Evolutionary conservation across 1,140 invertebrate genomes (phyloP), one percentile per base, ranked within the genome.

Genomic region (Planococcus citri): DNA sequence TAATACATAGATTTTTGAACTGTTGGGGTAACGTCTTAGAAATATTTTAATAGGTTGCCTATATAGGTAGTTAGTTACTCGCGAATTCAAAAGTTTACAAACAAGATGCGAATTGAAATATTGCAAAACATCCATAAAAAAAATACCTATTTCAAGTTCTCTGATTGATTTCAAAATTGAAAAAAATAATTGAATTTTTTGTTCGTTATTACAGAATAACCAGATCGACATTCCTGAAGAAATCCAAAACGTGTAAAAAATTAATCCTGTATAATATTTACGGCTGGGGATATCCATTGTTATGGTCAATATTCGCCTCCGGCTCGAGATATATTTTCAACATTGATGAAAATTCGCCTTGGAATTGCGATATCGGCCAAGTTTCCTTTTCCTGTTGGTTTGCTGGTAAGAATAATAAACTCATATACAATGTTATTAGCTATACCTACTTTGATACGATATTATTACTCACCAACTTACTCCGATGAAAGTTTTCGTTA

Each of bases 61-160:
- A n/a, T n/a, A n/a, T n/a, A n/a, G n/a, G n/a, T n/a, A n/a, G n/a
- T n/a, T n/a, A n/a, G n/a, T n/a, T n/a, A n/a, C n/a, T n/a, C n/a
- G n/a, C n/a, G n/a, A n/a, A n/a, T n/a, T n/a, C n/a, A n/a, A n/a
- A n/a, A n/a, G n/a, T n/a, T n/a, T n/a, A n/a, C n/a, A n/a, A n/a
- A n/a, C n/a, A n/a, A n/a, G n/a, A n/a, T n/a, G n/a, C n/a, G n/a
- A n/a, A n/a, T n/a, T n/a, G n/a, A n/a, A n/a, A n/a, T n/a, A n/a
- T n/a, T n/a, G n/a, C n/a, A n/a, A n/a, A n/a, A n/a, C n/a, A n/a
- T n/a, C n/a, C n/a, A n/a, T n/a, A n/a, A n/a, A n/a, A n/a, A n/a
- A n/a, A n/a, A n/a, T 58, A 58, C 51, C 51, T 58, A 58, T 58
- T 58, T 58, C 29, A n/a, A n/a, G n/a, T n/a, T n/a, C n/a, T n/a